Evolutionary conservation across 2,888 invertebrate genomes (phyloP), one percentile per base, ranked within the genome.

Genomic region (Ennomos erosarius): DNA sequence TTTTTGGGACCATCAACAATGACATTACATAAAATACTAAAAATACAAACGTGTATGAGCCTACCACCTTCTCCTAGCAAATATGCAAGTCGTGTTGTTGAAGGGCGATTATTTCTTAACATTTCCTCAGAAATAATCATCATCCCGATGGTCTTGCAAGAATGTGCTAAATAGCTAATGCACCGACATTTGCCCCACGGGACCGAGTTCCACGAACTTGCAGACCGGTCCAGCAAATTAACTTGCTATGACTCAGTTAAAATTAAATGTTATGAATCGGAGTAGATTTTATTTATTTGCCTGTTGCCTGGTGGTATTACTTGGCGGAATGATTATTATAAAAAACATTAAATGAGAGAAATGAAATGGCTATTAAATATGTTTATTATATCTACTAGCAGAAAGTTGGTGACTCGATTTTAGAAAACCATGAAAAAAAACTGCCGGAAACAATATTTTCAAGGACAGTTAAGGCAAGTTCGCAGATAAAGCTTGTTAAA

Each of bases 101-200:
- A 42, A n/a, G 36, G 40, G 40, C 47, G 38, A 40, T 9, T 6
- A 40, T 12, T 40, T 46, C 39, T n/a, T 16, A 46, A 53, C 35
- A n/a, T 16, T 2, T 53, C 38, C 35, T 13, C 12, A 16, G 46
- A 39, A 45, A 9, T 11, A n/a, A 39, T 35, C 26, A 6, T 45
- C 38, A 36, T 13, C 40, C 26, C 38, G 1, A 12, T 33, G n/a
- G 37, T 42, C 34, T 61, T 43, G 46, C 39, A 44, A 47, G 44
- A 55, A 57, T 62, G 42, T 64, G 67, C 49, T 56, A 55, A 57
- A 59, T 38, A 61, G 67, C 47, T 56, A 56, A 62, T 59, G 39
- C n/a, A 55, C 37, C 44, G 39, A 51, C 12, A 61, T 58, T 59
- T 12, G 38, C 44, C 44, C 16, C 12, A 10, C 45, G 44, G 52